Base-by-base conservation (phyloP, 2,797 vertebrate species). In the Parauchenoglanis ngamensis region DNA sequence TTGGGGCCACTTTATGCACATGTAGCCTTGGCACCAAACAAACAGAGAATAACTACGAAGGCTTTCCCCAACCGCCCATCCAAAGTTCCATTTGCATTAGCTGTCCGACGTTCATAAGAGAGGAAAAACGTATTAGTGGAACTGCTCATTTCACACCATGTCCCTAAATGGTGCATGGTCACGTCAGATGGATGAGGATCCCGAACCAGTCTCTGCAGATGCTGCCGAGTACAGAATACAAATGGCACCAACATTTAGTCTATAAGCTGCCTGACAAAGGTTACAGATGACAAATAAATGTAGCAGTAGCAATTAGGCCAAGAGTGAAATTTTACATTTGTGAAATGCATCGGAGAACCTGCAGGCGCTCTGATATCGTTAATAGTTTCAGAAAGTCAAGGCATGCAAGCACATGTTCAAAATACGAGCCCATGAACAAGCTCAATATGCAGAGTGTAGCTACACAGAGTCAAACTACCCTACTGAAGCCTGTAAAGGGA, bases 1-100 rank as follows among this genome's bases (percentile, higher is more conserved):
- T 21, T 57, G n/a, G 73, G 88, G 12, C 65, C 75, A 28, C 78
- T 89, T 77, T 72, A 76, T 80, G 52, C 63, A 86, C 70, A 44
- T n/a, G 46, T 80, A 85, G 44, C 35, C 35, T 79, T 88, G 88
- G 88, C 68, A 87, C 79, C 80, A 83, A 82, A 85, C 59, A 85
- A 81, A 81, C 46, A 15, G 56, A 83, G 73, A 83, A 83, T 46
- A 84, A 61, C 63, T 85, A 83, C 82, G 86, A 81, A 85, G 70
- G 63, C 54, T 86, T 88, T 82, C 84, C 86, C 79, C 72, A 72
- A 40, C 72, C 83, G 57, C 72, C 61, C 61, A 52, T 72, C n/a
- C 28, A 76, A 85, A 85, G 86, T 59, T 89, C 35, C 25, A 54
- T 79, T 56, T 35, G 56, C 82, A 46, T 83, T 73, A 44, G 72